phyloP scores from a whole-genome alignment of 2,888 invertebrate species.

The Auanema freiburgensis region DNA sequence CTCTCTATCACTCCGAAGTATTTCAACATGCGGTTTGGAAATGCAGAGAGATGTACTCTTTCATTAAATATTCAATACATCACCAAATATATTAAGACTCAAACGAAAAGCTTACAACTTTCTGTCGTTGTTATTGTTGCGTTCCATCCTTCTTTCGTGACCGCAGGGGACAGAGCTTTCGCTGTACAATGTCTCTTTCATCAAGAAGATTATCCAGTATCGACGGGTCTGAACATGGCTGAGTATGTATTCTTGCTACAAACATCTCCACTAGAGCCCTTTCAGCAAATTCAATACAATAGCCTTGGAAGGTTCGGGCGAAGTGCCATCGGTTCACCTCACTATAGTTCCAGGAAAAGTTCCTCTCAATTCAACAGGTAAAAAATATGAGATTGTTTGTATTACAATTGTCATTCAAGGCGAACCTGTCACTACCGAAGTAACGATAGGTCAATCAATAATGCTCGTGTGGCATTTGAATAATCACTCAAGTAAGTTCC shows the following conservation, averaged over 20 bases:
- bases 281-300: neutral
- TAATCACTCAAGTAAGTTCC: slow-evolving; percentile 15
- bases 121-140: slow-evolving; percentile 19
- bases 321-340: slow-evolving; percentile 14
- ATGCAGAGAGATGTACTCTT: slow-evolving; percentile 19
- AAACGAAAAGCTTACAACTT: slow-evolving; percentile 9
- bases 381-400: no score
- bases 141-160: slow-evolving; percentile 24
- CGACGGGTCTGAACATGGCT: slow-evolving; percentile 6
- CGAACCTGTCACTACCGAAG: neutral
- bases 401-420: neutral
- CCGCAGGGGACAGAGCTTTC: slow-evolving; percentile 21
- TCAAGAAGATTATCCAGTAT: slow-evolving; percentile 19
- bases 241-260: neutral
- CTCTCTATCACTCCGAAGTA: slow-evolving; percentile 16
- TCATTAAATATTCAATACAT: neutral
- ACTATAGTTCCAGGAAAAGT: slow-evolving; percentile 13
- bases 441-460: slow-evolving; percentile 7
- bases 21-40: slow-evolving; percentile 20
- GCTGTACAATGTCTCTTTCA: slow-evolving; percentile 25
- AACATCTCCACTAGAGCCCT: neutral
- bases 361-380: slow-evolving; percentile 1
- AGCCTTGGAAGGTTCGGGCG: slow-evolving; percentile 5
- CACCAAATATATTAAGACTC: slow-evolving; percentile 8
- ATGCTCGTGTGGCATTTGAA: slow-evolving; percentile 18